Evolutionary conservation across 2,797 vertebrate species (phyloP), one percentile per base, ranked within the genome.

Genomic region (Scolopax rusticola): DNA sequence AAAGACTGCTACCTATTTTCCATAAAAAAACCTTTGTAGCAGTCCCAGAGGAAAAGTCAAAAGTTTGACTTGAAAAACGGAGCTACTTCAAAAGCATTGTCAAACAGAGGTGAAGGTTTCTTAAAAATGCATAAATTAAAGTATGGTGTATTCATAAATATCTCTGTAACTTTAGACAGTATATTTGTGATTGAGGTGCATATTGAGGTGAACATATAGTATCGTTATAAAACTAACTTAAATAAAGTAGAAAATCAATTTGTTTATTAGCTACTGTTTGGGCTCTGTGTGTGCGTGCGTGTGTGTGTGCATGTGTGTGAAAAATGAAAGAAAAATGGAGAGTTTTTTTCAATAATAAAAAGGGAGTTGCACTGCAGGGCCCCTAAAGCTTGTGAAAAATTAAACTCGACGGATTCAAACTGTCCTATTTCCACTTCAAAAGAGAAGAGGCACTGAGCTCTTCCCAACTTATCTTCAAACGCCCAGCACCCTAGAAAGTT

Each of bases 341-440:
- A 98, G 98, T 98, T 94, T 98, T 99, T 97, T 98, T 98, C 98
- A 99, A 98, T 98, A 99, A 98, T 98, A 98, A 98, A 98, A 98
- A 99, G 97, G 98, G 98, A 98, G 98, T 97, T 97, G 97, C 98
- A 98, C 99, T 98, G 97, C 98, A 96, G 98, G 98, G 98, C 98
- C 97, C 98, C 98, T 98, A 98, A 98, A 99, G 99, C 99, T 99
- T 99, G 99, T 99, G 99, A 99, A 99, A 99, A 99, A 99, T 99
- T 99, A 99, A 99, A 99, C 98, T 99, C 99, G 99, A 99, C 98
- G 98, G 99, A 99, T 99, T 99, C 99, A 99, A 99, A 99, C 99
- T 99, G 99, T 99, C 99, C 99, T 99, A 99, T 99, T 99, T 99
- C 99, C 99, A 99, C 99, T 99, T 99, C 99, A 99, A 99, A 99